A percentile compares a stretch with the other conserved stretches of the same genome.
Evolutionary conservation across 2,113 vertebrate genomes (phyloP).

Genomic region (Amazona guildingii): DNA sequence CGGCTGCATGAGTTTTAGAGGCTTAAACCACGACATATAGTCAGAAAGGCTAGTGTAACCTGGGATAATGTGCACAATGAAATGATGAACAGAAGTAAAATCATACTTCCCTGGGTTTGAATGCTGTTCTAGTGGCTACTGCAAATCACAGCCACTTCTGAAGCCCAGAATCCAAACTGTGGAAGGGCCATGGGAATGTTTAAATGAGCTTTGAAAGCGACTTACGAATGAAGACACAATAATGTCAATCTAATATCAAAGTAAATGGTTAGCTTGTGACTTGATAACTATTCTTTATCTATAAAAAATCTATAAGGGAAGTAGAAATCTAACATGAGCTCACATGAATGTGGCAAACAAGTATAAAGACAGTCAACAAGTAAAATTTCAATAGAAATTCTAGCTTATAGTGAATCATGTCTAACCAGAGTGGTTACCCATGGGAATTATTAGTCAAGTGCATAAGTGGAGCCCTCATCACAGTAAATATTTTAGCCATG

Average conservation of each 20-base stretch:
- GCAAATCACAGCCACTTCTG: background rate
- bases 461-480: background rate
- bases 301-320: background rate
- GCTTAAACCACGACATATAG: no score
- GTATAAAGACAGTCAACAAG: background rate
- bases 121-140: background rate
- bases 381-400: background rate
- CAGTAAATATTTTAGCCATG: background rate
- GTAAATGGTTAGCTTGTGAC: background rate
- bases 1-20: no score
- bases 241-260: background rate
- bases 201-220: background rate
- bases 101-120: background rate
- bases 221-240: background rate
- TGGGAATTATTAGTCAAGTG: background rate
- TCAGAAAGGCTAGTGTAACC: background rate
- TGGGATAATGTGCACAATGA: background rate
- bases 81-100: background rate
- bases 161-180: background rate
- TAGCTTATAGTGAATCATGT: background rate
- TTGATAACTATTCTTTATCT: background rate
- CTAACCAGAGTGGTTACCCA: background rate
- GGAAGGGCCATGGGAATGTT: background rate
- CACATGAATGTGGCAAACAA: background rate
- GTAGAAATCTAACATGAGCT: background rate